Evolutionary conservation across 2,797 vertebrate genomes (phyloP), one percentile per base, ranked within the genome.

Genomic region (Stomatorhinus walkeri): DNA sequence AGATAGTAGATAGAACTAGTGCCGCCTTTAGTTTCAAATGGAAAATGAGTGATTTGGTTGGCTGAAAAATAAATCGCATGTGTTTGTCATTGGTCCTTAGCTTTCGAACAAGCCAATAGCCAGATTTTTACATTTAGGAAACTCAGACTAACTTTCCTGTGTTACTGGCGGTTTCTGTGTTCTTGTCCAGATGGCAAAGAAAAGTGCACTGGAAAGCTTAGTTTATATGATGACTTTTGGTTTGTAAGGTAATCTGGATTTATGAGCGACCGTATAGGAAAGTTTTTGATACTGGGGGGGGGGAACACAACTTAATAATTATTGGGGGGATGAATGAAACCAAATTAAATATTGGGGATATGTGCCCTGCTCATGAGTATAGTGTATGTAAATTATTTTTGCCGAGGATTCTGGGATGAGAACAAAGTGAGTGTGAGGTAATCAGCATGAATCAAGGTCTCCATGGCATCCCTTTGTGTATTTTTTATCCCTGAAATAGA

Each of bases 81-180:
- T 81, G 76, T n/a, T 19, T 81, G 76, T 81, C 76, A 81, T 81
- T 81, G 76, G 76, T 43, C 40, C 76, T 81, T 40, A 19, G 76
- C 36, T 43, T 81, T 81, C 40, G 8, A 81, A 81, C 76, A 81
- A 81, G 76, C 76, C 76, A 81, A 81, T 46, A 81, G 76, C 2
- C 40, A 19, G 36, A 46, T 81, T 81, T 81, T 81, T 43, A n/a
- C 76, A 46, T 40, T 46, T 81, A 81, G 40, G 76, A 46, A 81
- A 81, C 76, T 79, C 36, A 79, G 76, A 46, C 76, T 81, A n/a
- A 81, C 76, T 46, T 46, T 43, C 6, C 72, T 43, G 40, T 79
- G 72, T 79, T n/a, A 43, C 72, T 79, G 40, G 16, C 14, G 5
- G 72, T 19, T 81, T 46, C 36, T 81, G 40, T n/a, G 19, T 81